Percentiles rank a stretch among this genome's conserved stretches.
Conservation (phyloP, 2,888 invertebrate genomes). For the Caenorhabditis uteleia region DNA sequence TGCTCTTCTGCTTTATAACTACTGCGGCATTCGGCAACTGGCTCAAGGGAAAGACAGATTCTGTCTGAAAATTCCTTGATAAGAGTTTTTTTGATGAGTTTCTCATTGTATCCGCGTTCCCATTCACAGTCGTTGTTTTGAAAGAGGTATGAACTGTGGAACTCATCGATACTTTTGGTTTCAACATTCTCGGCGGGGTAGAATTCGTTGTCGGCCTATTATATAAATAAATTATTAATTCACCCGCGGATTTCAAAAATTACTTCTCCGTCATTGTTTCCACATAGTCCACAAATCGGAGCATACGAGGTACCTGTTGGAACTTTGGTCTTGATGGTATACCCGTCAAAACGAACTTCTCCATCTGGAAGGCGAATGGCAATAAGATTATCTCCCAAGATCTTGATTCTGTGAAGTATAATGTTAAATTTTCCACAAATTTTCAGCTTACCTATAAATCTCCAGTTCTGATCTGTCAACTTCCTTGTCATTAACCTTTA, state of each 20-base stretch:
- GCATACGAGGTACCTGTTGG: constrained; percentile 40
- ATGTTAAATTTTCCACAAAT: background rate
- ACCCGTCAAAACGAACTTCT: constrained; percentile 60
- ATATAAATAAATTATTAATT: background rate
- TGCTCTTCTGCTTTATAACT: constrained; percentile 10
- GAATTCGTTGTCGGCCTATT: constrained; percentile 53
- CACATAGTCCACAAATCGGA: constrained; percentile 67
- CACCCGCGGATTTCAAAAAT: no score
- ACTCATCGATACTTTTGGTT: constrained; percentile 57
- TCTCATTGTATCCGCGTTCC: constrained; percentile 19
- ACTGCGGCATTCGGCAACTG: constrained; percentile 54
- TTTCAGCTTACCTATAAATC: background rate
- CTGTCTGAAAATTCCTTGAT: constrained; percentile 57
- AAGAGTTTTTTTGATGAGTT: constrained; percentile 49
- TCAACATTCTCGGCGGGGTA: constrained; percentile 50
- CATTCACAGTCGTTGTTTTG: constrained; percentile 37
- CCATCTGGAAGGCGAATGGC: constrained; percentile 50
- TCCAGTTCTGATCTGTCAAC: background rate
- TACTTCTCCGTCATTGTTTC: constrained; percentile 61
- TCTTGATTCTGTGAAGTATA: constrained; percentile 4
- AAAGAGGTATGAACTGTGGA: constrained; percentile 62
- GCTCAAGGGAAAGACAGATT: constrained; percentile 62
- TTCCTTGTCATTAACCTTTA: constrained; percentile 45
- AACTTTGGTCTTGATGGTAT: constrained; percentile 49
- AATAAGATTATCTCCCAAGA: constrained; percentile 28